Conservation (phyloP, 1,140 invertebrate genomes). For the Penaeus chinensis region DNA sequence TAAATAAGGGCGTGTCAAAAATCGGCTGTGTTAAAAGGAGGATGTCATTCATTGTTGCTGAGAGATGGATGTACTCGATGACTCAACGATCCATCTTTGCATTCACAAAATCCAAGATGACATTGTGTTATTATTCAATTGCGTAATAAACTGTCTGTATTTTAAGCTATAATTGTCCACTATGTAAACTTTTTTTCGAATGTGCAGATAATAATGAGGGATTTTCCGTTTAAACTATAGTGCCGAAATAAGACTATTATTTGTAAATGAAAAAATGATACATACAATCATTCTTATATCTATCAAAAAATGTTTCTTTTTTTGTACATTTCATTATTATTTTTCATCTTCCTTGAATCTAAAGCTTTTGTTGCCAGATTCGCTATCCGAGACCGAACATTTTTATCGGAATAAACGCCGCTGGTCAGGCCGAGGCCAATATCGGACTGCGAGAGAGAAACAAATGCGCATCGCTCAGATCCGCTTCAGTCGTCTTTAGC, state of each 20-base stretch:
- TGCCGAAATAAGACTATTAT: no score
- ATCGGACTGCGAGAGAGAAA: neutral
- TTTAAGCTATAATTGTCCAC: no score
- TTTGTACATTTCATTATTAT: neutral
- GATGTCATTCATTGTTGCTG: conserved; percentile 1
- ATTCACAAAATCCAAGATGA: neutral
- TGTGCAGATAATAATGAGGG: no score
- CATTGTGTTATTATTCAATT: neutral
- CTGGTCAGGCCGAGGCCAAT: neutral
- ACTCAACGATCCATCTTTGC: neutral
- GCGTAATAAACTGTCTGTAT: no score
- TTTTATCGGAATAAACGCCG: neutral
- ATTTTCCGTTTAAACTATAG: no score
- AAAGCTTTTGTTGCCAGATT: neutral
- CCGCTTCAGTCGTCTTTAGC: neutral
- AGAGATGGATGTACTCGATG: neutral
- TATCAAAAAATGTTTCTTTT: neutral
- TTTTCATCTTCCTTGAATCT: neutral
- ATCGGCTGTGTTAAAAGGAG: neutral
- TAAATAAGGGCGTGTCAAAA: conserved; percentile 16
- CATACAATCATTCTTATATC: no score
- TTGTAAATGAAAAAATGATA: no score
- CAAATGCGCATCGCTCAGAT: neutral
- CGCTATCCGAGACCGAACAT: neutral
- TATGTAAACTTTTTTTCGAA: no score